phyloP scores from a whole-genome alignment of 2,888 invertebrate genomes.

The Eilema sororculum region DNA sequence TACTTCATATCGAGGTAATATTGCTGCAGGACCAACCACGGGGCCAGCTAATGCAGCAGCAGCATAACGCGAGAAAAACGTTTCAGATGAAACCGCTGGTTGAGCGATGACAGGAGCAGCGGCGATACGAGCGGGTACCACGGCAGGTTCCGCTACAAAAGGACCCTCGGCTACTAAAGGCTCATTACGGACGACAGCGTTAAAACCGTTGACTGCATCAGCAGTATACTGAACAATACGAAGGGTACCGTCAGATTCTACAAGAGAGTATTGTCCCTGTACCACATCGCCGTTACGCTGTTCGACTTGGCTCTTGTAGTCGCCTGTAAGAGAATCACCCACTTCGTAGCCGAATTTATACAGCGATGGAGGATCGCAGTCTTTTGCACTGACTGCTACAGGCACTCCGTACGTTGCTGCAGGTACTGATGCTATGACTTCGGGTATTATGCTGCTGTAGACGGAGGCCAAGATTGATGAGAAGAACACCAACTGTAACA shows the following conservation, averaged over 20 bases:
- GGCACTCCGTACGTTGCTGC: conserved; percentile 55
- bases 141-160: conserved; percentile 71
- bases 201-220: conserved; percentile 78
- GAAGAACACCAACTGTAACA: conserved; percentile 77
- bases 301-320: conserved; percentile 82
- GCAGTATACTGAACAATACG: conserved; percentile 78
- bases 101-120: conserved; percentile 74
- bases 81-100: conserved; percentile 70
- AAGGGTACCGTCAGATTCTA: conserved; percentile 78
- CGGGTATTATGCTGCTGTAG: conserved; percentile 72
- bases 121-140: conserved; percentile 60
- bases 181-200: conserved; percentile 79
- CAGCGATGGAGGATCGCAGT: conserved; percentile 87
- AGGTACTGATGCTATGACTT: conserved; percentile 64
- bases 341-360: conserved; percentile 84
- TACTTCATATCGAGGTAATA: conserved; percentile 51
- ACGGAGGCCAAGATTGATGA: conserved; percentile 75
- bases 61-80: conserved; percentile 57
- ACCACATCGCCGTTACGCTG: conserved; percentile 86
- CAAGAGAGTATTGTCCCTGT: conserved; percentile 77
- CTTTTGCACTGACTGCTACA: conserved; percentile 71
- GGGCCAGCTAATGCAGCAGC: conserved; percentile 45
- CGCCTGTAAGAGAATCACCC: conserved; percentile 79
- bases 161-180: conserved; percentile 69
- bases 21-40: conserved; percentile 50